A percentile compares a stretch with the other conserved stretches of the same genome.
Conservation (phyloP, 2,797 vertebrate genomes). For the Philypnodon macrostomus region DNA sequence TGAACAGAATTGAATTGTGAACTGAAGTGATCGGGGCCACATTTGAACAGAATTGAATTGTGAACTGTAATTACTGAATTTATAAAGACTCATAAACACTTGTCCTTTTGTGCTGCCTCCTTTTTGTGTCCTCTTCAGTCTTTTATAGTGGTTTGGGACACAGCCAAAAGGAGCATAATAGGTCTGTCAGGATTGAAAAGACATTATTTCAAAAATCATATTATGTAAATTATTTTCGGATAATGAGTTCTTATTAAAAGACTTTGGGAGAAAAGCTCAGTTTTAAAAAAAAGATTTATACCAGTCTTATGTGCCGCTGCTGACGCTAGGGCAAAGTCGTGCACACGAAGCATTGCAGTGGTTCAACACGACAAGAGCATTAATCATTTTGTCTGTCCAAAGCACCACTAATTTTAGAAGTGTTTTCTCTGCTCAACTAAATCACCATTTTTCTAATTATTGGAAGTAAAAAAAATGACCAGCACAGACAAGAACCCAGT, state of each 20-base stretch:
- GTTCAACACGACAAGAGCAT: conserved; percentile 37
- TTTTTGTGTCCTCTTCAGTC: not conserved
- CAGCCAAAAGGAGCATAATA: not conserved
- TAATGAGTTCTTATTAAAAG: conserved; percentile 4
- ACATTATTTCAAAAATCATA: conserved; percentile 1
- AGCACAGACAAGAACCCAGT: not conserved
- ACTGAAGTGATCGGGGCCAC: no score
- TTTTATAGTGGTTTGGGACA: conserved; percentile 2
- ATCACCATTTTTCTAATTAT: conserved; percentile 7
- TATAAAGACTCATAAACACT: not conserved
- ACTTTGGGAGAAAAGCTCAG: conserved; percentile 9
- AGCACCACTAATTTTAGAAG: conserved; percentile 37
- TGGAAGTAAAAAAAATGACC: not conserved
- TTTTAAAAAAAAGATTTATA: conserved; percentile 5
- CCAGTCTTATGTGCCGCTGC: conserved; percentile 12
- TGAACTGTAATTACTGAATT: not conserved
- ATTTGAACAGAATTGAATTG: not conserved
- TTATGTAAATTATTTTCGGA: not conserved
- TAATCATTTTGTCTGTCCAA: conserved; percentile 48
- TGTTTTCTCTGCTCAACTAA: conserved; percentile 30
- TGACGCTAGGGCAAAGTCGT: conserved; percentile 8
- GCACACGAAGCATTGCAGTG: conserved; percentile 11
- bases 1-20: no score
- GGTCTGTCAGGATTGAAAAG: not conserved
- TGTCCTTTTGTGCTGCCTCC: not conserved